A percentile compares a stretch with the other conserved stretches of the same genome.
These are phyloP conservation scores for Apotomis capreana DNA, from an alignment of 2,888 invertebrate genomes.

Conservation along the genomic window DNA sequence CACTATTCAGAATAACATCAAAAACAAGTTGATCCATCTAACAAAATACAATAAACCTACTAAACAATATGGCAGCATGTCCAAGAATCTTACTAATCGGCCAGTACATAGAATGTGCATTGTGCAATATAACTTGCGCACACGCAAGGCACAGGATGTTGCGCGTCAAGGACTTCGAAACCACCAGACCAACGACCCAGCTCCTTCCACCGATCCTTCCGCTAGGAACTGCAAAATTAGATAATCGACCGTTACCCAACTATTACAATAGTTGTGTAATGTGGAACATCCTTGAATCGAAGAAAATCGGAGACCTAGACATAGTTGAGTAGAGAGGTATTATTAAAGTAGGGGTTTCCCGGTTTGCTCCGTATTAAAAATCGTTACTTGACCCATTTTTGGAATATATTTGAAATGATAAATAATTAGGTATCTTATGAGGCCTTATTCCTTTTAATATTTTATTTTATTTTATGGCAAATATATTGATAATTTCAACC, in stretches of 20 bases:
- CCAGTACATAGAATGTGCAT: slow-evolving; percentile 38
- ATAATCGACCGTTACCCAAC: slow-evolving; percentile 39
- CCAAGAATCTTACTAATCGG: slow-evolving; percentile 30
- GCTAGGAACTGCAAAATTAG: slow-evolving; percentile 37
- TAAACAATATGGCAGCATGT: neutral
- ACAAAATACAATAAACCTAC: too few relatives aligned
- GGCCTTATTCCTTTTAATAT: too few relatives aligned
- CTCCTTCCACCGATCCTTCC: slow-evolving; percentile 32
- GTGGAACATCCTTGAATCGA: slow-evolving; percentile 17
- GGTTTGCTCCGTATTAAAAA: too few relatives aligned
- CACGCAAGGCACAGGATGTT: slow-evolving; percentile 63
- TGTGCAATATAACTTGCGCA: slow-evolving; percentile 49
- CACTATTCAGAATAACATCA: too few relatives aligned
- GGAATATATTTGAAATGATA: too few relatives aligned
- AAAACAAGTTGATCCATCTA: too few relatives aligned
- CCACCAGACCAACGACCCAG: slow-evolving; percentile 41
- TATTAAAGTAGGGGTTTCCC: too few relatives aligned
- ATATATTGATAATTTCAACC: too few relatives aligned
- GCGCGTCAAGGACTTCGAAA: slow-evolving; percentile 53
- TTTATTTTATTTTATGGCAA: too few relatives aligned
- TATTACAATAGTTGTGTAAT: slow-evolving; percentile 33
- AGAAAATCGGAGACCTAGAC: slow-evolving; percentile 4
- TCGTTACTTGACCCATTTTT: too few relatives aligned
- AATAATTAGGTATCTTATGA: too few relatives aligned
- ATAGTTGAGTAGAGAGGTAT: neutral